Percentiles rank a stretch among this genome's conserved stretches.
Evolutionary conservation across 2,797 vertebrate species (phyloP).

Genomic region (Phyllotis vaccarum): DNA sequence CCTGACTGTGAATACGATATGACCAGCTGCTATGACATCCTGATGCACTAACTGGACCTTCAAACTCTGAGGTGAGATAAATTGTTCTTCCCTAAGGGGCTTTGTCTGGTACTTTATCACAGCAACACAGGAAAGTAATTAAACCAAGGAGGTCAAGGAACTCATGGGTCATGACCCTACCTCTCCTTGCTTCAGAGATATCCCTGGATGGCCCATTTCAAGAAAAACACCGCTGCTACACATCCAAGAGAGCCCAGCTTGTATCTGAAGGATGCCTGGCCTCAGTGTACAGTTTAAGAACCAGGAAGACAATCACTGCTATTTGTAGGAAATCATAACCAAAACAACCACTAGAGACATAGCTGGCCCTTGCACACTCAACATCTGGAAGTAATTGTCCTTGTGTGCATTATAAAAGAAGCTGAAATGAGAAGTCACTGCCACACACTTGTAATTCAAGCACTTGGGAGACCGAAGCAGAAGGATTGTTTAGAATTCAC

Average conservation of each 20-base stretch:
- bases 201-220: neutral
- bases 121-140: neutral
- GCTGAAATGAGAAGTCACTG: no score
- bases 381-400: rapidly evolving
- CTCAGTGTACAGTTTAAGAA: neutral
- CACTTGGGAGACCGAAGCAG: neutral
- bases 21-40: neutral
- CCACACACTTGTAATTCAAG: neutral
- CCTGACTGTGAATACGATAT: neutral
- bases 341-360: neutral
- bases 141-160: neutral
- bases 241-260: neutral
- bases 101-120: neutral
- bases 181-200: neutral
- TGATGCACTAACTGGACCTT: neutral
- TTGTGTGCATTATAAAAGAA: neutral
- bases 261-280: neutral
- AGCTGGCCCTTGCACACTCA: neutral
- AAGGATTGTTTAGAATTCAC: neutral
- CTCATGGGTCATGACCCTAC: neutral
- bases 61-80: neutral
- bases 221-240: neutral
- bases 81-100: neutral
- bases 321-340: neutral
- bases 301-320: neutral